phyloP scores from a whole-genome alignment of 2,888 invertebrate species.

The Drosophila dives region DNA sequence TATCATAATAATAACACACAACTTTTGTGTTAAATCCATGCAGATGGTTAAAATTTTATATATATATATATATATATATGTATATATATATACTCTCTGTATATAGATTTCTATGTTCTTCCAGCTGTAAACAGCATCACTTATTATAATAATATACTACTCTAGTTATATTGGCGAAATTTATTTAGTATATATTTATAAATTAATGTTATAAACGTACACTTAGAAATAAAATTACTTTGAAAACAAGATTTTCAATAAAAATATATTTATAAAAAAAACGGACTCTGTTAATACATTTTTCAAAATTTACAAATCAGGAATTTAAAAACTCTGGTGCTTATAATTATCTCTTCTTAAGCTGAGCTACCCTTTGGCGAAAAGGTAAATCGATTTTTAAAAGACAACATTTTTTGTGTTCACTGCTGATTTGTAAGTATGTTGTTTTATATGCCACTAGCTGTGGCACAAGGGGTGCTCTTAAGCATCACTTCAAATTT shows the following conservation, averaged over 20 bases:
- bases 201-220: background rate
- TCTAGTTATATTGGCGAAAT: background rate
- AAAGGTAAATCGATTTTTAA: background rate
- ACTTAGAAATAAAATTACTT: background rate
- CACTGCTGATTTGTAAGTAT: background rate
- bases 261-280: background rate
- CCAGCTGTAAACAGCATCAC: background rate
- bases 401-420: background rate
- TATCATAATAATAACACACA: conserved; percentile 74
- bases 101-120: background rate
- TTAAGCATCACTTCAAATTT: background rate
- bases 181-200: background rate
- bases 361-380: background rate
- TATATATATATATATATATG: background rate
- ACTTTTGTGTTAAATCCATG: conserved; percentile 63
- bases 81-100: background rate
- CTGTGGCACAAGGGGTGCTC: background rate
- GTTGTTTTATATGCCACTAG: background rate
- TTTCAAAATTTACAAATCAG: background rate
- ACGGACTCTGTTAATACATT: background rate
- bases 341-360: background rate
- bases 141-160: background rate
- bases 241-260: background rate
- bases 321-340: background rate
- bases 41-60: conserved; percentile 11